phyloP scores from a whole-genome alignment of 2,888 invertebrate species.

The Hesperia comma region DNA sequence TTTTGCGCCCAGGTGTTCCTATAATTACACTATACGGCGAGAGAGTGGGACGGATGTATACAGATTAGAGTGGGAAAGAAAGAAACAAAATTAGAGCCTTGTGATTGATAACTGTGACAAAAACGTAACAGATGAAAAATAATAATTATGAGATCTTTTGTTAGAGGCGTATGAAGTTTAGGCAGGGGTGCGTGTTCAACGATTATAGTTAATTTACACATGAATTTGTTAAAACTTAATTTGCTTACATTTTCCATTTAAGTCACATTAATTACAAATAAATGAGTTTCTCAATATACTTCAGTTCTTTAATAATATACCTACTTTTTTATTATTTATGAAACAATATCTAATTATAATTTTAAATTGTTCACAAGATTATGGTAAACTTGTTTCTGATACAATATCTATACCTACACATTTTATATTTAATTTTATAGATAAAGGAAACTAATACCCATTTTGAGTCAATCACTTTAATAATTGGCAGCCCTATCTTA shows the following conservation, averaged over 20 bases:
- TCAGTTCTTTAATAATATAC: no score
- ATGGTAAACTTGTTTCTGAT: no score
- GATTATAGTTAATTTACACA: slow-evolving; percentile 30
- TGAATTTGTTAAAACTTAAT: slow-evolving; percentile 5
- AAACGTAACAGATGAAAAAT: slow-evolving; percentile 84
- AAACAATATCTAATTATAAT: no score
- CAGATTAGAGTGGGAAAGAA: slow-evolving; percentile 48
- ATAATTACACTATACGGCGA: slow-evolving; percentile 76
- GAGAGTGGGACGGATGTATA: slow-evolving; percentile 62
- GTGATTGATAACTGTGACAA: slow-evolving; percentile 85
- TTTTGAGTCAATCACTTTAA: slow-evolving; percentile 21
- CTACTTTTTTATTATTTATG: no score
- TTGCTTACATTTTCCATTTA: not conserved
- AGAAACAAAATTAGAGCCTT: slow-evolving; percentile 63
- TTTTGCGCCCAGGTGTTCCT: slow-evolving; percentile 83
- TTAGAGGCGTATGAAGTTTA: slow-evolving; percentile 74
- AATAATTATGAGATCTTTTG: slow-evolving; percentile 83
- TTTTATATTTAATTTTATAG: slow-evolving; percentile 8
- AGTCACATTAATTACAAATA: no score
- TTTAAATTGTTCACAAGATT: no score
- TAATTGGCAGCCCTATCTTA: slow-evolving; percentile 65
- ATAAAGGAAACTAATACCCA: slow-evolving; percentile 8
- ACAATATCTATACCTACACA: no score
- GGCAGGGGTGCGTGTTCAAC: slow-evolving; percentile 63
- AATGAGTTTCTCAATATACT: no score